These are phyloP conservation scores for Electrona antarctica DNA, from an alignment of 2,113 vertebrate genomes.

Conservation along the genomic window DNA sequence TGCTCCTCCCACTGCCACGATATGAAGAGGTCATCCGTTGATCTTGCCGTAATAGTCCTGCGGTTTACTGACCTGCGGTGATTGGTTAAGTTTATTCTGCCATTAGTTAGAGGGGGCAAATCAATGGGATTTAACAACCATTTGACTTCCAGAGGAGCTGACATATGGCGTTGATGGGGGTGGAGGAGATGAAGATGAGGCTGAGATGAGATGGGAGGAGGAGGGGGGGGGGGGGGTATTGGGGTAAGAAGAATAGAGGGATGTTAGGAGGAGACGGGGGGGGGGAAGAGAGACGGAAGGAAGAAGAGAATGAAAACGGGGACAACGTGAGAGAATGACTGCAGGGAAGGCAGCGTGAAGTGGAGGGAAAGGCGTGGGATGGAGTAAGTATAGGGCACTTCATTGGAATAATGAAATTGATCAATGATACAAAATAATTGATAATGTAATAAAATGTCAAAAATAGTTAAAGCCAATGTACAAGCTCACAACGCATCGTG, in stretches of 20 bases:
- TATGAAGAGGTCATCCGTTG: constrained; percentile 50
- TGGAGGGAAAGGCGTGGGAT: too few relatives aligned
- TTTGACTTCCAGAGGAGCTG: constrained; percentile 30
- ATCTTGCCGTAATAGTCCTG: constrained; percentile 53
- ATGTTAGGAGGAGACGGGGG: constrained; percentile 7
- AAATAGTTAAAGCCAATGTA: too few relatives aligned
- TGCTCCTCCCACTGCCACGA: neutral
- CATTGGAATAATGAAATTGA: too few relatives aligned
- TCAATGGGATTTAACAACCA: constrained; percentile 60
- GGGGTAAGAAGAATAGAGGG: neutral
- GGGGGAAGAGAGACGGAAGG: constrained; percentile 8
- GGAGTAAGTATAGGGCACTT: neutral
- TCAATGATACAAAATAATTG: too few relatives aligned
- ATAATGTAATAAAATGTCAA: too few relatives aligned
- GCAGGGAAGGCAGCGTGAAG: neutral
- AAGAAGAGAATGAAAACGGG: neutral
- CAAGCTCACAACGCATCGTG: too few relatives aligned
- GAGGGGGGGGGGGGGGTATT: constrained; percentile 3
- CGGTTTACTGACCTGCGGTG: constrained; percentile 62
- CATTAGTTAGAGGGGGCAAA: constrained; percentile 63
- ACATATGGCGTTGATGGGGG: neutral
- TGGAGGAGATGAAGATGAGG: neutral
- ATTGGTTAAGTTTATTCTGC: constrained; percentile 69
- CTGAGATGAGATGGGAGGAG: neutral
- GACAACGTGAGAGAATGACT: neutral